Evolutionary conservation across 2,888 invertebrate species (phyloP), one percentile per base, ranked within the genome.

Genomic region (Rutpela maculata): DNA sequence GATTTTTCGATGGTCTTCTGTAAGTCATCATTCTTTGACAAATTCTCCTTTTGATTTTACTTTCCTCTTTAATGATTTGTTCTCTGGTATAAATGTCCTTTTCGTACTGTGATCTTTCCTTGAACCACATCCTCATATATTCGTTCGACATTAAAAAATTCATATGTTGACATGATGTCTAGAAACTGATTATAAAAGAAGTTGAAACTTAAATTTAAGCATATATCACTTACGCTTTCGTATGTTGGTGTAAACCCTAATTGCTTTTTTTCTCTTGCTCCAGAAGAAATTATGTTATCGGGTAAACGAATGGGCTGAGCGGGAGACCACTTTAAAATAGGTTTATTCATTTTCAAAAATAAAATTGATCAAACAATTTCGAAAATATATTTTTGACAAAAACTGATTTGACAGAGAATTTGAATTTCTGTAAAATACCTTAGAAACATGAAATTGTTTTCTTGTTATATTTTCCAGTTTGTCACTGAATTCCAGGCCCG

Each of bases 81-180:
- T 90, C 89, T 85, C 91, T 91, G 5, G 91, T 91, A 81, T 92
- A 92, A 87, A 91, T 91, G 56, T 91, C 90, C 84, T 91, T 91
- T 80, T 91, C 91, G 90, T 92, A 92, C 50, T 87, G 85, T 59
- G 91, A 91, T 75, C 91, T 88, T 88, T 93, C 93, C 55, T 91
- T 89, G n/a, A 92, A 76, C 93, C 93, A 93, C 89, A 91, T 91
- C 80, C 92, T 89, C 83, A 91, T 90, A 85, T 93, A 93, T 85
- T 93, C 92, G 80, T 92, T 90, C 1, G 91, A 91, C 82, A 93
- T 83, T 60, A 93, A 84, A 87, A 90, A 91, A 82, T 88, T 89
- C 84, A 93, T 90, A 57, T 88, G 83, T 19, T 82, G 81, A 12
- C 67, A 77, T 62, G 79, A 79, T 62, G 84, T 85, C 88, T 88